These are phyloP conservation scores for Scolopax bukidnonensis DNA, from an alignment of 2,797 vertebrate species.

Conservation along the genomic window DNA sequence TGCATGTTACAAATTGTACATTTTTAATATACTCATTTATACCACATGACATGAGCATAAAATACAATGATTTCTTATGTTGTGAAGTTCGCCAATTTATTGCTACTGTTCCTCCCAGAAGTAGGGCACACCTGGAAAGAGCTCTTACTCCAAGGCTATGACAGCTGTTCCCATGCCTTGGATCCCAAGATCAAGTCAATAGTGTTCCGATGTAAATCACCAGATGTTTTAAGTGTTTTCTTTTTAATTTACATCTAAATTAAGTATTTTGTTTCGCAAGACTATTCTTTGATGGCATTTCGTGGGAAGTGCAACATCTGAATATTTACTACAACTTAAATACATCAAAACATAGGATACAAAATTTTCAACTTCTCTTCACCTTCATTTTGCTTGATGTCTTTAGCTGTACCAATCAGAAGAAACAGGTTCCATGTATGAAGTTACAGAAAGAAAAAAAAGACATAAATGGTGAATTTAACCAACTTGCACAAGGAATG, in stretches of 20 bases:
- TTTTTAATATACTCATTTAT: constrained; percentile 28
- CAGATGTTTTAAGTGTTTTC: neutral
- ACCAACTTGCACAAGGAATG: neutral
- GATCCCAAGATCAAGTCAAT: neutral
- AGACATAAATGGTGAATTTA: neutral
- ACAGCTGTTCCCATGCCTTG: neutral
- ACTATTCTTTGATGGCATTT: neutral
- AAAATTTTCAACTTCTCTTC: neutral
- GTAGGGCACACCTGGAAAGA: constrained; percentile 15
- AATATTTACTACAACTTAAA: constrained; percentile 47
- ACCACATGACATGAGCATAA: constrained; percentile 40
- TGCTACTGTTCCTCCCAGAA: neutral
- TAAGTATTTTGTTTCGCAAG: neutral
- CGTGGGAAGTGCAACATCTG: constrained; percentile 39
- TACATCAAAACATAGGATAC: constrained; percentile 32
- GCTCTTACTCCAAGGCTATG: neutral
- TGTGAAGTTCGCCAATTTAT: constrained; percentile 18
- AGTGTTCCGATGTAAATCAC: neutral
- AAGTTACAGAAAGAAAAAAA: neutral
- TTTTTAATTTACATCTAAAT: constrained; percentile 43
- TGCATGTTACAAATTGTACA: neutral
- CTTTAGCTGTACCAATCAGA: neutral
- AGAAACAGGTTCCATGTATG: constrained; percentile 42
- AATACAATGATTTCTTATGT: constrained; percentile 17
- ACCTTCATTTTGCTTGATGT: neutral